Evolutionary conservation across 1,140 invertebrate species (phyloP), one percentile per base, ranked within the genome.

Genomic region (Penaeus japonicus): DNA sequence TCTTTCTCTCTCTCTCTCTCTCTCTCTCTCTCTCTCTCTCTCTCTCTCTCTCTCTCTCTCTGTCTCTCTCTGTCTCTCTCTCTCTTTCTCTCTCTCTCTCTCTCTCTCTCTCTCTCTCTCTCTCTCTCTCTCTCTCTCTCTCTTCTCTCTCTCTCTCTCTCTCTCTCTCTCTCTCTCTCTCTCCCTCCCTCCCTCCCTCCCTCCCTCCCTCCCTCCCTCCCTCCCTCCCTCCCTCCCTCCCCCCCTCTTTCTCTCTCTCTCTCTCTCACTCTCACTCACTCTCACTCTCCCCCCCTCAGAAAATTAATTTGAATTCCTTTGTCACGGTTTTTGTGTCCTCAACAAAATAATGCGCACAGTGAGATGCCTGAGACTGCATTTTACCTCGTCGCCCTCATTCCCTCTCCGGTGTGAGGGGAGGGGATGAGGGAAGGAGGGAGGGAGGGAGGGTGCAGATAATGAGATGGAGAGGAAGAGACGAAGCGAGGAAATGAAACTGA

Each of bases 221-320:
- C 65, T 22, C 65, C 7, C 22, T 1, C 17, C 4, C n/a, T 32
- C 15, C 3, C 22, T 70, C 12, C n/a, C 65, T 70, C 22, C 1
- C 32, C 4, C 15, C 10, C 17, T 24, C 32, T n/a, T n/a, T 70
- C n/a, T 30, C 17, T 70, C 17, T 15, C 1, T 32, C 2, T 7
- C 5, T 24, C 17, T 32, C 24, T 24, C 65, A 10, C 24, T 70
- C 22, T 65, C 62, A 22, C 30, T 27, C 22, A 22, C 62, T 2
- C 62, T 65, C 22, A 27, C 62, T 65, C 30, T 5, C 20, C n/a
- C 1, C 30, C 7, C 20, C 62, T 20, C 22, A 65, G 62, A 65
- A 65, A 70, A 70, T 70, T 70, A 70, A 70, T 70, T 70, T 70
- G 65, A 70, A 70, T 70, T 70, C 65, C 65, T 70, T 70, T 70